Percentiles rank a stretch among this genome's conserved stretches.
phyloP scores from a whole-genome alignment of 92 coral and sea anemone genomes.

The Zoanthus sansibaricus region DNA sequence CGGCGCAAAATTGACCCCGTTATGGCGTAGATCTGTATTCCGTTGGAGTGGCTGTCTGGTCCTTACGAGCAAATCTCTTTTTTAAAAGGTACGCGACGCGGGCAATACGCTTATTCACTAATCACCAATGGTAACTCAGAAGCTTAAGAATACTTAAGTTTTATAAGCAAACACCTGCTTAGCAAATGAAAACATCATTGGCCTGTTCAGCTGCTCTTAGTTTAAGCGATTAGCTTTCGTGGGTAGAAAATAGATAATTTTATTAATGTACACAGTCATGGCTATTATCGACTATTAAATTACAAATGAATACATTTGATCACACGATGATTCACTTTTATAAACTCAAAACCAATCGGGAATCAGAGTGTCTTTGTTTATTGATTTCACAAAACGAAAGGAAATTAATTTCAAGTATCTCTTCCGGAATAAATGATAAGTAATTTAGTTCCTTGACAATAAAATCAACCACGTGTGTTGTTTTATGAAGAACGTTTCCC shows the following conservation, averaged over 20 bases:
- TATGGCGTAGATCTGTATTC: no score
- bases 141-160: no score
- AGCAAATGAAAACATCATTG: conserved; percentile 16
- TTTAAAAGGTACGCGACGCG: no score
- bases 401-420: conserved; percentile 40
- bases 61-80: no score
- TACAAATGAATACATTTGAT: conserved; percentile 1
- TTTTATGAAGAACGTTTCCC: conserved; percentile 3
- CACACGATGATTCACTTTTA: conserved; percentile 10
- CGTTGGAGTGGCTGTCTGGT: no score
- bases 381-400: conserved; percentile 25
- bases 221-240: conserved; percentile 23
- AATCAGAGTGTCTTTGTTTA: conserved; percentile 16
- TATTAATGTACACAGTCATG: conserved; percentile 3
- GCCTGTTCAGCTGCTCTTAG: not conserved
- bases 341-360: conserved; percentile 4
- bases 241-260: not conserved
- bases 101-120: no score
- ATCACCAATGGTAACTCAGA: no score
- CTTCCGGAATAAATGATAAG: conserved; percentile 41
- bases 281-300: conserved; percentile 16
- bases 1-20: no score
- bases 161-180: no score
- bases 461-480: conserved; percentile 3
- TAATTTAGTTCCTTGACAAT: conserved; percentile 8